Base-by-base conservation (phyloP, 2,113 vertebrate genomes). In the Toxotes jaculatrix region DNA sequence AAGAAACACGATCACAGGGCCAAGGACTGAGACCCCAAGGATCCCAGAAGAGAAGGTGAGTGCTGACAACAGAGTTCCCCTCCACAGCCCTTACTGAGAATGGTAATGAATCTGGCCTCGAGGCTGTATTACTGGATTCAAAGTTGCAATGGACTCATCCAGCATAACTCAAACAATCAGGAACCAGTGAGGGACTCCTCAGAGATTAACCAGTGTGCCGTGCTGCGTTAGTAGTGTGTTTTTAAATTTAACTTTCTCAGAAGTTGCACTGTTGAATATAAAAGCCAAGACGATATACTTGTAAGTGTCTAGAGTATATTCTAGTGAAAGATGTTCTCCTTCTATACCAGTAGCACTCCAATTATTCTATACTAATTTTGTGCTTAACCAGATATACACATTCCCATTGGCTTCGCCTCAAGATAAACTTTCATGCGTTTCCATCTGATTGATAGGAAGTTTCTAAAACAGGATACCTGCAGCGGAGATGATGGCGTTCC, bases 381-480 rank as follows among this genome's bases (percentile, higher is more conserved):
- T 59, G 79, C 64, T 86, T 74, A 71, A 75, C 59, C 74, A 68
- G 16, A 77, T 57, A 67, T 74, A 68, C 61, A 36, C 62, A 68
- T 83, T 82, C 87, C 87, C 79, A 73, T 56, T 66, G 89, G 89
- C 89, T 91, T 86, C 14, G 88, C 90, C 88, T 77, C 19, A 14
- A 86, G 87, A 87, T 45, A 88, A 86, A 88, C 88, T 80, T 91
- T 91, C 59, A 89, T 85, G 87, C 14, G 0, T 57, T 83, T 74
- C 42, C n/a, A 43, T 78, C 64, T 84, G 84, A 92, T 67, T 91
- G 90, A 92, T 87, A 69, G 61, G 63, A 80, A 89, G 83, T 85
- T 87, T 75, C 79, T 82, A 72, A 86, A 87, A 83, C 81, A 83
- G 81, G 77, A 82, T 79, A 91, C 89, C 89, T 87, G 87, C 87